Percentiles rank a stretch among this genome's conserved stretches.
Evolutionary conservation across 2,797 vertebrate species (phyloP).

Genomic region (Gouania willdenowi): DNA sequence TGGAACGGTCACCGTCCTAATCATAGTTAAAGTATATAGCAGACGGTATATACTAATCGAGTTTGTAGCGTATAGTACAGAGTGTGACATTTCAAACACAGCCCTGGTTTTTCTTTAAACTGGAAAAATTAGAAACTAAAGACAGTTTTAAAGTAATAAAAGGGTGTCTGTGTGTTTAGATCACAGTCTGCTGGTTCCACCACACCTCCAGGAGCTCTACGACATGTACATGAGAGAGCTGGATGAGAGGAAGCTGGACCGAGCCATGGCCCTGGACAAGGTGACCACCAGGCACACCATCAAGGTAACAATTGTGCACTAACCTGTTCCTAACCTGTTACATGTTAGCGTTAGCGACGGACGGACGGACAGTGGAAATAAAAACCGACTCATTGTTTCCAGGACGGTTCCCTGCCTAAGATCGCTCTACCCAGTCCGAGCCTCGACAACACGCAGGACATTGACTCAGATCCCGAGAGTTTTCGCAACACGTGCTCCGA

Average conservation of each 20-base stretch:
- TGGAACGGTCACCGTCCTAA: too few relatives aligned
- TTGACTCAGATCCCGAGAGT: constrained; percentile 83
- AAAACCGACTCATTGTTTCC: constrained; percentile 18
- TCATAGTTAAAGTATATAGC: too few relatives aligned
- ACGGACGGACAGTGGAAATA: too few relatives aligned
- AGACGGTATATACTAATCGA: too few relatives aligned
- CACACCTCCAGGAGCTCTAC: constrained; percentile 83
- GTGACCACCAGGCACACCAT: constrained; percentile 71
- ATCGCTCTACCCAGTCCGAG: constrained; percentile 58
- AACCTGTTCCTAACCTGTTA: too few relatives aligned
- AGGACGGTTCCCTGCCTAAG: constrained; percentile 83
- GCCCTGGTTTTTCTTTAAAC: too few relatives aligned
- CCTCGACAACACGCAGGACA: constrained; percentile 69
- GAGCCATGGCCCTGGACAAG: constrained; percentile 76
- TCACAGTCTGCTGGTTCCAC: constrained; percentile 79
- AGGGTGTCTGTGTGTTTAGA: constrained; percentile 66
- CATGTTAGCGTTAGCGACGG: too few relatives aligned
- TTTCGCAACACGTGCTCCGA: constrained; percentile 68
- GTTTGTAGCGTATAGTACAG: too few relatives aligned
- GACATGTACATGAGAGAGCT: constrained; percentile 80
- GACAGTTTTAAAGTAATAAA: too few relatives aligned
- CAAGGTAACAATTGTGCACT: constrained; percentile 77
- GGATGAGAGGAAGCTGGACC: constrained; percentile 80
- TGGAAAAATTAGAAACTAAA: too few relatives aligned
- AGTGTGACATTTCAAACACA: too few relatives aligned